These are phyloP conservation scores for Pocota personata DNA, from an alignment of 2,888 invertebrate species.

Conservation along the genomic window DNA sequence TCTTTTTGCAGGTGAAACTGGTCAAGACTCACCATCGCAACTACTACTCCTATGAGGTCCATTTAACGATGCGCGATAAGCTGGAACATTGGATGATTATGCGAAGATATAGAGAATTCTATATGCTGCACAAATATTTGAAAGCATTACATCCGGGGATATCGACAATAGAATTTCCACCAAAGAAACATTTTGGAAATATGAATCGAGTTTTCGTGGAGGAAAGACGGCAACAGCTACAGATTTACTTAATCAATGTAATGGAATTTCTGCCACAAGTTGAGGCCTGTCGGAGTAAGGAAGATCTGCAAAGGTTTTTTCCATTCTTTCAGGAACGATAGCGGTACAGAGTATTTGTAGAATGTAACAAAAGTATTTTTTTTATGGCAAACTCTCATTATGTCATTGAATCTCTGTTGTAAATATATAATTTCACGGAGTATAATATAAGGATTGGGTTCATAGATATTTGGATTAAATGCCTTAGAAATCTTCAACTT, in stretches of 20 bases:
- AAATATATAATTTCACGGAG: neutral
- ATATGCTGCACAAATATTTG: constrained; percentile 90
- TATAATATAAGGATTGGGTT: neutral
- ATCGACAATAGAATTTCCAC: constrained; percentile 94
- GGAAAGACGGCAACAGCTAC: constrained; percentile 91
- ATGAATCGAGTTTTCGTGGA: constrained; percentile 95
- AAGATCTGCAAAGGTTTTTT: constrained; percentile 90
- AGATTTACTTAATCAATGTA: constrained; percentile 93
- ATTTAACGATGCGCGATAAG: constrained; percentile 81
- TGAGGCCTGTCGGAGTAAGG: constrained; percentile 89
- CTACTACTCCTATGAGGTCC: constrained; percentile 81
- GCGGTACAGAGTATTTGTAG: neutral
- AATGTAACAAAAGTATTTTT: constrained; percentile 75
- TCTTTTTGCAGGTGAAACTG: constrained; percentile 76
- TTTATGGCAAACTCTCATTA: neutral
- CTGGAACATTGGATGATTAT: constrained; percentile 98
- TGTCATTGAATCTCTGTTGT: neutral
- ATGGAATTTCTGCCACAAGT: constrained; percentile 92
- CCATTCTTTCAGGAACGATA: constrained; percentile 92
- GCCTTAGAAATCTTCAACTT: too few relatives aligned
- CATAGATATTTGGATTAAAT: too few relatives aligned
- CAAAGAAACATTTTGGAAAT: constrained; percentile 96
- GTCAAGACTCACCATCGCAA: constrained; percentile 69
- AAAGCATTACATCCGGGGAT: constrained; percentile 93
- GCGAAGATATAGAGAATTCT: constrained; percentile 96